Evolutionary conservation across 2,113 vertebrate genomes (phyloP).

Genomic region (Isurus oxyrinchus): DNA sequence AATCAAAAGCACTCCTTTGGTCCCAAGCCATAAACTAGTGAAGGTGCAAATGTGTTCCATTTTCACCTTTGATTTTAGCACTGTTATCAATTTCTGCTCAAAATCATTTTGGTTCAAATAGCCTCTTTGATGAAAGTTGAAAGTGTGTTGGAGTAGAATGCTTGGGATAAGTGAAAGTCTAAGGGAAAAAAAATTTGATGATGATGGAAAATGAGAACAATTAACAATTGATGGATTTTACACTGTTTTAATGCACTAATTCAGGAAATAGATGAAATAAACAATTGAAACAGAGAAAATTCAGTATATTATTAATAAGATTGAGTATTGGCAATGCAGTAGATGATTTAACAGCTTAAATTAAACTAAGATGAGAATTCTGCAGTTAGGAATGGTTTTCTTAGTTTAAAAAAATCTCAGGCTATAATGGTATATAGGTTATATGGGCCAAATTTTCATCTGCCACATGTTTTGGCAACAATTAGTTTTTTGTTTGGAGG

Average conservation of each 20-base stretch:
- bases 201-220: background rate
- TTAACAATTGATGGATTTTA: background rate
- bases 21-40: background rate
- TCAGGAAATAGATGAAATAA: background rate
- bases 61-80: slow-evolving; percentile 30
- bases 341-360: background rate
- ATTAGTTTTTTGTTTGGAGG: background rate
- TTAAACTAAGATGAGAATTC: background rate
- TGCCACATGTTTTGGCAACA: background rate
- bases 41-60: slow-evolving; percentile 2
- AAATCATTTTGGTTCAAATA: slow-evolving; percentile 4
- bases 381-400: background rate
- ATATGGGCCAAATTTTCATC: background rate
- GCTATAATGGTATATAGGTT: background rate
- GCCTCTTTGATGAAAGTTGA: background rate
- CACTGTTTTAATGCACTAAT: background rate
- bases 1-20: slow-evolving; percentile 19
- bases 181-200: too few species aligned
- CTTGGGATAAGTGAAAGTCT: background rate
- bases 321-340: background rate
- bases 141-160: background rate
- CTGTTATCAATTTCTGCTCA: background rate
- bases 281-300: background rate
- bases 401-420: background rate
- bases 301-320: background rate